phyloP scores from a whole-genome alignment of 1,140 invertebrate genomes.

The Lordiphosa clarofinis region DNA sequence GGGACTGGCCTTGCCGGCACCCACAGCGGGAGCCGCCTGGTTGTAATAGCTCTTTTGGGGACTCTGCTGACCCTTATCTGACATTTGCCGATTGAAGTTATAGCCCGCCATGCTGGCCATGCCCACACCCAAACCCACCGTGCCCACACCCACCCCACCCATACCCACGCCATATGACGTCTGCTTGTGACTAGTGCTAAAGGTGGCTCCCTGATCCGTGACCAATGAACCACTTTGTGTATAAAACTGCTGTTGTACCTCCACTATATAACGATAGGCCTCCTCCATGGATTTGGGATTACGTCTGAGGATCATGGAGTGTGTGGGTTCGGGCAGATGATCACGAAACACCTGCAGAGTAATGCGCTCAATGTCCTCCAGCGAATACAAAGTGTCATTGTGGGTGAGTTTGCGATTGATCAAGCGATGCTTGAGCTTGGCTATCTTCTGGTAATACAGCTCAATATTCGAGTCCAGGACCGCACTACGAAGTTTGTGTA shows the following conservation, averaged over 20 bases:
- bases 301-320: constrained; percentile 61
- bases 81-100: constrained; percentile 42
- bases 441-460: constrained; percentile 63
- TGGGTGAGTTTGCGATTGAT: constrained; percentile 61
- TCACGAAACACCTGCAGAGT: constrained; percentile 61
- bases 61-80: constrained; percentile 40
- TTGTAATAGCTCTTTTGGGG: constrained; percentile 55
- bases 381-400: constrained; percentile 53
- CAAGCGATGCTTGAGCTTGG: constrained; percentile 58
- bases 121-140: constrained; percentile 31
- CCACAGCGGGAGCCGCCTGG: constrained; percentile 48
- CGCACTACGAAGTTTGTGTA: constrained; percentile 56
- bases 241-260: constrained; percentile 67
- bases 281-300: constrained; percentile 72
- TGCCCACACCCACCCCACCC: constrained; percentile 41
- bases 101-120: constrained; percentile 40
- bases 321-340: constrained; percentile 60
- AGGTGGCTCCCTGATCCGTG: constrained; percentile 55
- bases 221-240: constrained; percentile 61
- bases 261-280: constrained; percentile 66
- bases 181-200: constrained; percentile 64
- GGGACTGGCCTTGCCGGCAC: constrained; percentile 56
- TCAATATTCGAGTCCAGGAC: constrained; percentile 64
- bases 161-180: constrained; percentile 43
- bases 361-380: constrained; percentile 63